Evolutionary conservation across 2,113 vertebrate genomes (phyloP), one percentile per base, ranked within the genome.

Genomic region (Neoarius graeffei): DNA sequence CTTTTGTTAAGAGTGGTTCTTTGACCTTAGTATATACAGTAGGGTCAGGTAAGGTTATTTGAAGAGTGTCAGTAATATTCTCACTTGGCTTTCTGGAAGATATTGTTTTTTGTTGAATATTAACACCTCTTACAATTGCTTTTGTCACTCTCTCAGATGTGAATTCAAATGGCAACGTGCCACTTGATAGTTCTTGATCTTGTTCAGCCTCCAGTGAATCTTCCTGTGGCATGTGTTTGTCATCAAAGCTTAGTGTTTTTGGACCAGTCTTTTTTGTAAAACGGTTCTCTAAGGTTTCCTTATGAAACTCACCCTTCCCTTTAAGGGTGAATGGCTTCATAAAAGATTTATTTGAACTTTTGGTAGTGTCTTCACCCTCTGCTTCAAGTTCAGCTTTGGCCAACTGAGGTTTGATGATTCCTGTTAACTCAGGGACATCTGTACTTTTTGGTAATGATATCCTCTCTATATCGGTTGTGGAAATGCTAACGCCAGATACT

Each of bases 71-170:
- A 86, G 76, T 57, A 8, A 67, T 57, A 69, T 30, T 25, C 59
- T 86, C 56, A 52, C 14, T 66, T 86, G 42, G 20, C 6, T 60
- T 54, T 76, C 20, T 30, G 76, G 52, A 81, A 71, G 54, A 59
- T 1, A 20, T 15, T 25, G 54, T 30, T 8, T 67, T 77, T 81
- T 86, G 76, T 6, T 54, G 48, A 56, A 86, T 30, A 23, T 67
- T 59, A 80, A 56, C 42, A 42, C 50, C 7, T n/a, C 84, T 88
- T 82, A 71, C 0, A 20, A 92, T 30, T 83, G 84, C 91, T 25
- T 93, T 86, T 85, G 62, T 60, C 14, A 50, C 60, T n/a, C 71
- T 80, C 6, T 59, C 50, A 35, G 62, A 30, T 17, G 54, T 60
- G 56, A 25, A 25, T 86, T 66, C 13, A 86, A 80, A 25, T 23